Evolutionary conservation across 2,888 invertebrate species (phyloP), one percentile per base, ranked within the genome.

Genomic region (Prionchulus punctatus): DNA sequence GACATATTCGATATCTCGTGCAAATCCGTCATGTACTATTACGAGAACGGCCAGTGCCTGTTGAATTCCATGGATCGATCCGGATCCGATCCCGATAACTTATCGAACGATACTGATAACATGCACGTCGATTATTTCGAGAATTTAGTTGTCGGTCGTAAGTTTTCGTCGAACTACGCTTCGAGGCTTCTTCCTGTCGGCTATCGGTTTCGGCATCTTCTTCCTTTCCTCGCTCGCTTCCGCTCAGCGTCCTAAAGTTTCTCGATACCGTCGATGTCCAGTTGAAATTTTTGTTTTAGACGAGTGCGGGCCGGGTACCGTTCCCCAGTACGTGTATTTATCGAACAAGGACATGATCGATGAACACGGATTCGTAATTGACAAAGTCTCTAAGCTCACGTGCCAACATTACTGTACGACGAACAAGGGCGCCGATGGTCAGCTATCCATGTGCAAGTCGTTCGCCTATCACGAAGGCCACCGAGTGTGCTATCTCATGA

Each of bases 1-100:
- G 3, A 1, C 1, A 36, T 1, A 2, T 23, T 48, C 27, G 43
- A 51, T 7, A 52, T 58, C 30, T 23, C 28, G 2, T 58, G 58
- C 27, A 23, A 51, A 1, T 58, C 58, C 12, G 58, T 43, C 18
- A 56, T 58, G 58, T 58, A 56, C 42, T 58, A 51, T 30, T 43
- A 26, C 53, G 43, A 52, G 2, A 30, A 23, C 15, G 23, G 45
- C n/a, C 45, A 56, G 30, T 58, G 58, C 48, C 23, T 56, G 12
- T 21, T 58, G 36, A 58, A 58, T 28, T 21, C 31, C 23, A n/a
- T n/a, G n/a, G n/a, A n/a, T n/a, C n/a, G n/a, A n/a, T n/a, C n/a
- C n/a, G n/a, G n/a, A n/a, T n/a, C n/a, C n/a, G n/a, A n/a, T n/a
- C n/a, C n/a, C n/a, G 50, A 50, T 12, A 31, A 28, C 28, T 49